A percentile compares a stretch with the other conserved stretches of the same genome.
These are phyloP conservation scores for Carabus problematicus DNA, from an alignment of 2,888 invertebrate genomes.

Conservation along the genomic window DNA sequence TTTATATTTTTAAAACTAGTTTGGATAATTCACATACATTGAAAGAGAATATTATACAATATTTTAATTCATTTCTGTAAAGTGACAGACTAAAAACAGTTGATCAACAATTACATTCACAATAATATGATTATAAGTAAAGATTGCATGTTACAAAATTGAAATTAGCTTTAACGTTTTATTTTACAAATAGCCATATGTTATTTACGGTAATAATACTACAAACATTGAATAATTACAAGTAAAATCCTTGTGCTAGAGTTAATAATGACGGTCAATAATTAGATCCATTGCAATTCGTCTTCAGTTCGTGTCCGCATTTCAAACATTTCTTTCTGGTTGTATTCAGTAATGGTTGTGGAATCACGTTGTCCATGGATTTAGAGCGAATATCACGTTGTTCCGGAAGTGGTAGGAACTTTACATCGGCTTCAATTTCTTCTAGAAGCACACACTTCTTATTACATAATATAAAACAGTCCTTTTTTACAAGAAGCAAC, in stretches of 20 bases:
- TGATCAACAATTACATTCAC: no score
- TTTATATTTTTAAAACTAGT: no score
- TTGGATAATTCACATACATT: no score
- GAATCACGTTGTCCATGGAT: conserved; percentile 63
- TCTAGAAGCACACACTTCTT: not conserved
- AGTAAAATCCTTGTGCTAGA: not conserved
- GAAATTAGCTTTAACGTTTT: no score
- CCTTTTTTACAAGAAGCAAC: not conserved
- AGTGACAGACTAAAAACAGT: no score
- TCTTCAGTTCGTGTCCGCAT: conserved; percentile 53
- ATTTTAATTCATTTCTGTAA: no score
- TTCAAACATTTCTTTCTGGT: conserved; percentile 52
- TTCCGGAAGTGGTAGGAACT: conserved; percentile 55
- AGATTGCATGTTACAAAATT: no score
- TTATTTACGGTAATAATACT: not conserved
- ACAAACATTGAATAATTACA: not conserved
- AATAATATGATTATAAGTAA: no score
- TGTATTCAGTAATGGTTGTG: conserved; percentile 44
- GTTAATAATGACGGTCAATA: not conserved
- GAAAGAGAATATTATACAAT: no score
- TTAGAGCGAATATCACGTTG: conserved; percentile 64
- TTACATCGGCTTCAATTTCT: conserved; percentile 11
- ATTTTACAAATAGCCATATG: not conserved
- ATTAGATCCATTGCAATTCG: not conserved
- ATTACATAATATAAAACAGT: conserved; percentile 2